Base-by-base conservation (phyloP, 2,113 vertebrate species). In the Ciconia maguari region DNA sequence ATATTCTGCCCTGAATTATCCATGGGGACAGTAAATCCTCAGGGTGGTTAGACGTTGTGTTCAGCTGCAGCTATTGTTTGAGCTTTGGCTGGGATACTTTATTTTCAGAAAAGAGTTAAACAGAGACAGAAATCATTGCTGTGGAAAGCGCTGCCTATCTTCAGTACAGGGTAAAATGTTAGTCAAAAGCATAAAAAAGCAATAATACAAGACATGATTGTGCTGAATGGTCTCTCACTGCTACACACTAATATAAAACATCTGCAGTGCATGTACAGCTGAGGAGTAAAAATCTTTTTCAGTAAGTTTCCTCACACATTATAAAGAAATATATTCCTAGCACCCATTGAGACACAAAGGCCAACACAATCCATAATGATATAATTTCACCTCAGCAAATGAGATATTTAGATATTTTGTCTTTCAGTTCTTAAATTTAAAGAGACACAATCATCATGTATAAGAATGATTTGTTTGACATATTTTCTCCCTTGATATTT, bases 11-110 rank as follows among this genome's bases (percentile, higher is more conserved):
- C 24, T 69, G 38, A 60, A n/a, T 18, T 69, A 57, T 38, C 36
- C 20, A 57, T 8, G n/a, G 18, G 2, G 5, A 32, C 16, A n/a
- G 20, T 13, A 26, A 79, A 34, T 68, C 16, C 20, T 42, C 18
- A 21, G 3, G 5, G 16, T 30, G 2, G 1, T 76, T 70, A 54
- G 11, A 8, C 2, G 1, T 3, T 46, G 2, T 16, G 10, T 54
- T 86, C 34, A 69, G 14, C 13, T 60, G 22, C n/a, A 76, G 4
- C 8, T 68, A 6, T 22, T 26, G 2, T 69, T 70, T 83, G 25
- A 19, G 7, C 6, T 83, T 58, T 76, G 5, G 2, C 25, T 25
- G 1, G 5, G 20, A 79, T 69, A 74, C 4, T 21, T 57, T 46
- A 10, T 61, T 69, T 95, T 60, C 52, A 69, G 29, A 55, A 86